Percentiles rank a stretch among this genome's conserved stretches.
Evolutionary conservation across 2,888 invertebrate species (phyloP).

Genomic region (Phaedon cochleariae): DNA sequence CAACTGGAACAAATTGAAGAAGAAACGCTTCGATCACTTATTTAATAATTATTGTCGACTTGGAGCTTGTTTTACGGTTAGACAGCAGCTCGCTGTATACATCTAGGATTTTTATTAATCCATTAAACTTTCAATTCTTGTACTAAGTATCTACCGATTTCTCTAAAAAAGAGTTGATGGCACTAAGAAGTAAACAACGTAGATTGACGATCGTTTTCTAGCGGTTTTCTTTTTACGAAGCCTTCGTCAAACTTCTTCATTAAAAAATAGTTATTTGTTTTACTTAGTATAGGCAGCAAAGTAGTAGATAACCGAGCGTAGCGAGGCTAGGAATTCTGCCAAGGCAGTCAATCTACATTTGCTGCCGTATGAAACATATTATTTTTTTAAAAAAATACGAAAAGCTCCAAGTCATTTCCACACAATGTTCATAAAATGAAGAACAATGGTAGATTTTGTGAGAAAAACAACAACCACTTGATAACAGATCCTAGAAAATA

Average conservation of each 20-base stretch:
- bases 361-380: too few relatives aligned
- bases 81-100: constrained; percentile 5
- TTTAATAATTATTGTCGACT: constrained; percentile 10
- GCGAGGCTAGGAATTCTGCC: too few relatives aligned
- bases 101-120: constrained; percentile 16
- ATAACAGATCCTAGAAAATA: too few relatives aligned
- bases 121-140: constrained; percentile 13
- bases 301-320: too few relatives aligned
- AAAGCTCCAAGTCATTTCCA: too few relatives aligned
- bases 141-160: background rate
- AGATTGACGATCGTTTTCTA: background rate
- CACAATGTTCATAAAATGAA: too few relatives aligned
- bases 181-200: background rate
- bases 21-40: constrained; percentile 17
- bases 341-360: too few relatives aligned
- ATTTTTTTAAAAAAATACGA: too few relatives aligned
- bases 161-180: background rate
- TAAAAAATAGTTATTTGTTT: background rate
- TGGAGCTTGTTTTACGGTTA: constrained; percentile 14
- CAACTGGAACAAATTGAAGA: constrained; percentile 14
- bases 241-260: background rate
- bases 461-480: too few relatives aligned
- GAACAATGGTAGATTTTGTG: too few relatives aligned
- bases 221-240: background rate
- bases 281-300: too few relatives aligned